Conservation (phyloP, 1,140 invertebrate genomes). For the Eriocheir sinensis region DNA sequence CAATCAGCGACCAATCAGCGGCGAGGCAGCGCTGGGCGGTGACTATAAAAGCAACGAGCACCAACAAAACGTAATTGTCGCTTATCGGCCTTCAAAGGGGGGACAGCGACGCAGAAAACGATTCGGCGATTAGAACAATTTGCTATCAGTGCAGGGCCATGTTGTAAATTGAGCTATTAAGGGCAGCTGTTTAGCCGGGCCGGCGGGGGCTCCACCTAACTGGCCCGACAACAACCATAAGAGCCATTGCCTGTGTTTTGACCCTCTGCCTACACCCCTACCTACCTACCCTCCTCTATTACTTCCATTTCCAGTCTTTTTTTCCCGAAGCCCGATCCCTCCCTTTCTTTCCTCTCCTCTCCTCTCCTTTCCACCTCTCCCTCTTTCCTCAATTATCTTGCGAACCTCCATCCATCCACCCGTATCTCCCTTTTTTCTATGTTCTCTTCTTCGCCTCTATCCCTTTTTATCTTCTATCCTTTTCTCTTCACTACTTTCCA, state of each 20-base stretch:
- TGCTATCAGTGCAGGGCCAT: constrained; percentile 54
- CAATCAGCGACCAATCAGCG: constrained; percentile 57
- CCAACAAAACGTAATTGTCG: constrained; percentile 57
- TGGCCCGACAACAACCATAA: constrained; percentile 34
- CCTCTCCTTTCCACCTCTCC: no score
- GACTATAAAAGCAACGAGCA: constrained; percentile 37
- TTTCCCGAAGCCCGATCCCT: no score
- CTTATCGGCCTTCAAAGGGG: constrained; percentile 46
- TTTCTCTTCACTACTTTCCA: no score
- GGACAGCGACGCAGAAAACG: constrained; percentile 50
- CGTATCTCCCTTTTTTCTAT: no score
- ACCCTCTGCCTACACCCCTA: background rate
- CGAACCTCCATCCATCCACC: no score
- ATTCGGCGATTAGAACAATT: constrained; percentile 64
- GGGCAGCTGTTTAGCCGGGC: constrained; percentile 28
- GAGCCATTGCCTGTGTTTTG: background rate
- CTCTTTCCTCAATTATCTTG: no score
- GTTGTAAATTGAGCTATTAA: constrained; percentile 63
- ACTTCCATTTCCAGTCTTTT: no score
- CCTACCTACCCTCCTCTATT: no score
- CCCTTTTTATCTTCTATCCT: no score
- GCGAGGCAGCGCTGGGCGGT: background rate
- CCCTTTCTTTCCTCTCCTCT: no score
- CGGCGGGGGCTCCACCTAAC: background rate
- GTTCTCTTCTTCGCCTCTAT: no score